Evolutionary conservation across 2,113 vertebrate species (phyloP).

Genomic region (Platycercus adscitus): DNA sequence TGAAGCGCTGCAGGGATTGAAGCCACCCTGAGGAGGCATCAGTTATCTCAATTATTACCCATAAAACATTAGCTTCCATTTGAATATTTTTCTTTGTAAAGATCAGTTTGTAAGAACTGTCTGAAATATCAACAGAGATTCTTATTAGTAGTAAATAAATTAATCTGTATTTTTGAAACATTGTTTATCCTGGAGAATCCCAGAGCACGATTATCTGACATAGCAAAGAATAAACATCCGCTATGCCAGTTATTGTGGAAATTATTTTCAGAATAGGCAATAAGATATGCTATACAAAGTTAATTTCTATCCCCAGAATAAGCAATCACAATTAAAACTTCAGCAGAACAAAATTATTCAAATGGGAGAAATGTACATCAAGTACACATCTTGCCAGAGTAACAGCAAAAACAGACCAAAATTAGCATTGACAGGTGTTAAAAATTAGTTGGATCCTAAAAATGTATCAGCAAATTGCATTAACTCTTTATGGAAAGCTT

Average conservation of each 20-base stretch:
- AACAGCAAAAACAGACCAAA: neutral
- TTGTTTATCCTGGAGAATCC: neutral
- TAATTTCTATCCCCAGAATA: neutral
- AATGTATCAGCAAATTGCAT: neutral
- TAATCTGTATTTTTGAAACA: neutral
- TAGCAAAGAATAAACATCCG: neutral
- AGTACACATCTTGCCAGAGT: neutral
- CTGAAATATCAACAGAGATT: neutral
- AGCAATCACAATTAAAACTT: neutral
- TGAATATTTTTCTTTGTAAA: neutral
- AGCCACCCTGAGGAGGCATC: neutral
- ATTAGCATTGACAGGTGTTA: neutral
- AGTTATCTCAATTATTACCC: neutral
- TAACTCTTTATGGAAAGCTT: neutral
- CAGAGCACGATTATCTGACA: neutral
- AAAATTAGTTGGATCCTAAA: neutral
- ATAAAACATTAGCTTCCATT: neutral
- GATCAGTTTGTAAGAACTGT: neutral
- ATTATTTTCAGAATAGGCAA: neutral
- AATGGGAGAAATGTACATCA: neutral
- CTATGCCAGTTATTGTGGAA: neutral
- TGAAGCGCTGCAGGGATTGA: neutral
- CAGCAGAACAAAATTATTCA: neutral
- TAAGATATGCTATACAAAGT: neutral
- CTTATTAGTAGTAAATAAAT: neutral